phyloP scores from a whole-genome alignment of 1,140 invertebrate genomes.

The Meloidogyne hapla region DNA sequence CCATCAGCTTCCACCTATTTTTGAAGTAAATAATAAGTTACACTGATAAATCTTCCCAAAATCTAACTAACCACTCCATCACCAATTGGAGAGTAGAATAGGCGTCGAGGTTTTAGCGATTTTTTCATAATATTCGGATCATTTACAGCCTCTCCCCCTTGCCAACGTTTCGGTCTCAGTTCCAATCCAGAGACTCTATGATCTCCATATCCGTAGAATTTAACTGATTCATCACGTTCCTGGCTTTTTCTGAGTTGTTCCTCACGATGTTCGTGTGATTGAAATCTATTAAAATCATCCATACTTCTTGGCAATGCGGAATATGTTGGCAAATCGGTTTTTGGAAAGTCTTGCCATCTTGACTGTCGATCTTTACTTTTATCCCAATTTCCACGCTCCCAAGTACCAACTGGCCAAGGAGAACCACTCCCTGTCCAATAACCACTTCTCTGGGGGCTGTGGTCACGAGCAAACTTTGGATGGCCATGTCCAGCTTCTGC shows the following conservation, averaged over 20 bases:
- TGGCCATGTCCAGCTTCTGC: neutral
- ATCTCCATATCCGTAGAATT: slow-evolving; percentile 60
- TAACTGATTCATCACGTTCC: slow-evolving; percentile 44
- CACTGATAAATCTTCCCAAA: neutral
- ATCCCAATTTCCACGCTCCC: neutral
- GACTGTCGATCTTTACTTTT: neutral
- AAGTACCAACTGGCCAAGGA: neutral
- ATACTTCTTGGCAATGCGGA: slow-evolving; percentile 40
- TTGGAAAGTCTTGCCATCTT: slow-evolving; percentile 22
- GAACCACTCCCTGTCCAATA: slow-evolving; percentile 1
- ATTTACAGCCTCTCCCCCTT: slow-evolving; percentile 58
- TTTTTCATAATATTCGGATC: slow-evolving; percentile 47
- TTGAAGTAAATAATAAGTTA: neutral
- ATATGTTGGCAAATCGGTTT: slow-evolving; percentile 35
- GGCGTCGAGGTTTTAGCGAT: slow-evolving; percentile 54
- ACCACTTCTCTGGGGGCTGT: slow-evolving; percentile 13
- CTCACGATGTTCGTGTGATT: slow-evolving; percentile 41
- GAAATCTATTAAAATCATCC: slow-evolving; percentile 50
- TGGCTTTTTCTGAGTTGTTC: slow-evolving; percentile 31
- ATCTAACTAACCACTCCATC: slow-evolving; percentile 43
- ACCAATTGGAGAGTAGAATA: slow-evolving; percentile 62
- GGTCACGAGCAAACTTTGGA: slow-evolving; percentile 7
- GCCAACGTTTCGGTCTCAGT: slow-evolving; percentile 53
- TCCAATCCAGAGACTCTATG: slow-evolving; percentile 61
- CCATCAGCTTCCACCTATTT: slow-evolving; percentile 56